Percentiles rank a stretch among this genome's conserved stretches.
Evolutionary conservation across 2,888 invertebrate genomes (phyloP).

Genomic region (Neuroscelio doddi): DNA sequence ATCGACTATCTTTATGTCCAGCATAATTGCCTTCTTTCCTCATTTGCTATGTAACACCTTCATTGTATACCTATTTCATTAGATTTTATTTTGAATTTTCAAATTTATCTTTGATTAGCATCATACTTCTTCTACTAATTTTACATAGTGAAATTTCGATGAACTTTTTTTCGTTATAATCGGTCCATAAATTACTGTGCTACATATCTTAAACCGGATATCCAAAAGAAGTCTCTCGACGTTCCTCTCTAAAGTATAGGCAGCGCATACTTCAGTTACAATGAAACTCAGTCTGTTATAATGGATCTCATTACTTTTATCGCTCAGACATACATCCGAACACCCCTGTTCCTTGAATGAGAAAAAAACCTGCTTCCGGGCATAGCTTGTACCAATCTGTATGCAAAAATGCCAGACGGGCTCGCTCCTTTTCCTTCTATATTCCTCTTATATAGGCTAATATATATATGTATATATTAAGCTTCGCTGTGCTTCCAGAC

Average conservation of each 20-base stretch:
- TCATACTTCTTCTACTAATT: slow-evolving; percentile 1
- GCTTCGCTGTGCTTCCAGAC: slow-evolving; percentile 12
- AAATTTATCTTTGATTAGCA: too few species aligned
- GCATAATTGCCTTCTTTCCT: not conserved
- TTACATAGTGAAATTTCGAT: slow-evolving; percentile 1
- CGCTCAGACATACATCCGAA: slow-evolving; percentile 65
- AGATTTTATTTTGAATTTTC: too few species aligned
- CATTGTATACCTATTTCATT: too few species aligned
- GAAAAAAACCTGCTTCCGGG: slow-evolving; percentile 62
- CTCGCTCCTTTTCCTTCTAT: slow-evolving; percentile 32
- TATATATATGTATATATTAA: slow-evolving; percentile 15
- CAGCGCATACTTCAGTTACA: slow-evolving; percentile 49
- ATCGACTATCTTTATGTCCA: not conserved
- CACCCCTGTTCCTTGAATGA: slow-evolving; percentile 61
- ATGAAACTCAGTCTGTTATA: slow-evolving; percentile 64
- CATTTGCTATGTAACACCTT: too few species aligned
- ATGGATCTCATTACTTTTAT: slow-evolving; percentile 71
- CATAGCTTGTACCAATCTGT: slow-evolving; percentile 56
- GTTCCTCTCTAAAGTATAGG: slow-evolving; percentile 20
- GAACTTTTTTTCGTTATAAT: slow-evolving; percentile 8
- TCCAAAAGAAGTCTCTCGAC: slow-evolving; percentile 19
- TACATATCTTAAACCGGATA: slow-evolving; percentile 28
- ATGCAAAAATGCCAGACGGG: slow-evolving; percentile 62
- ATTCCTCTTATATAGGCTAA: slow-evolving; percentile 5
- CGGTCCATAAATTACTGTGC: slow-evolving; percentile 5